Base-by-base conservation (phyloP, 2,113 vertebrate genomes). In the Eulemur rufifrons region DNA sequence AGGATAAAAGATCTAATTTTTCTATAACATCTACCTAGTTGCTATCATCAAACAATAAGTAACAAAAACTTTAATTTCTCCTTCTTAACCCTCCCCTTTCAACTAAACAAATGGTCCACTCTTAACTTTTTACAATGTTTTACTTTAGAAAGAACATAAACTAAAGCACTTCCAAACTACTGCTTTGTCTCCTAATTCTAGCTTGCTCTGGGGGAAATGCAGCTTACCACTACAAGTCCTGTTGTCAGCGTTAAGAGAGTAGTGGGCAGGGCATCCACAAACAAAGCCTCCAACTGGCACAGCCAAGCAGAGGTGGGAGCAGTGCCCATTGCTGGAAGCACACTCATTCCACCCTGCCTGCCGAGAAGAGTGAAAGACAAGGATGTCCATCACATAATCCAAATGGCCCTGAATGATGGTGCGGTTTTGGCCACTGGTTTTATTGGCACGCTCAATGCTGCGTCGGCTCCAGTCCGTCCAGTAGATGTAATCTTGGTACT, bases 391-490 rank as follows among this genome's bases (percentile, higher is more conserved):
- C 47, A 99, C 99, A 0, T 99, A 99, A 98, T 99, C 99, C 98
- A 99, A 98, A 97, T 99, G 99, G 17, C 99, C 99, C 98, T 99
- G 99, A 98, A 99, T 99, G 89, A 99, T 97, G 5, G 99, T 99
- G 86, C 99, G 98, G 98, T 99, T 99, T 98, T 99, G 99, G 18
- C 99, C 99, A 0, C 99, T 99, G 83, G 99, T 99, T 98, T 99
- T 99, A 98, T 99, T 99, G 98, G 99, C 99, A 0, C 99, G 99
- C 54, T 99, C 99, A 27, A 99, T 99, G 99, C 99, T 99, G 96
- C 99, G 99, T 91, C 99, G 99, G 98, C 99, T 99, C 99, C 99
- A 99, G 98, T 99, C 99, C 0, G 99, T 99, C 99, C 99, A 99
- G 98, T 99, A 99, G 98, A 99, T 99, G 98, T 99, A 99, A 98